Evolutionary conservation across 2,888 invertebrate species (phyloP).

Genomic region (Tachina fera): DNA sequence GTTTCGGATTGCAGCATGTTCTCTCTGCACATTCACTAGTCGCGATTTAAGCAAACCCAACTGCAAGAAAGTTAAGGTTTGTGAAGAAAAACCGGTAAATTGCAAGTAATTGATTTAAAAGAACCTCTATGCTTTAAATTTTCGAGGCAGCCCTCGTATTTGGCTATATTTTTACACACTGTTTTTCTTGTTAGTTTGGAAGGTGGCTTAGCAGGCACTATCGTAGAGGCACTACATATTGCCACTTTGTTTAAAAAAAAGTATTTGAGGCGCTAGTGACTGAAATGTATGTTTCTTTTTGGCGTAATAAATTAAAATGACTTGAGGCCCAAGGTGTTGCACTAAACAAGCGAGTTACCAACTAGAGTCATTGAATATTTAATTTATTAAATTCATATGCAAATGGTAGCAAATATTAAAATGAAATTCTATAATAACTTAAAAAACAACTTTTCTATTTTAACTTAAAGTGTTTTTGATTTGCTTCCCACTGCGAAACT

Average conservation of each 20-base stretch:
- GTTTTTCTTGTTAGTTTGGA: not conserved
- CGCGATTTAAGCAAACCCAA: too few species aligned
- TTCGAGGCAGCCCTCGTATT: not conserved
- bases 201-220: constrained; percentile 25
- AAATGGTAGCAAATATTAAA: not conserved
- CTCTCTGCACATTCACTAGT: too few species aligned
- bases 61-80: too few species aligned
- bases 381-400: not conserved
- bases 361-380: not conserved
- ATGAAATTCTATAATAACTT: too few species aligned
- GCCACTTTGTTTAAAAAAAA: constrained; percentile 27
- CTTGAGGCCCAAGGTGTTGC: not conserved
- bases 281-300: constrained; percentile 5
- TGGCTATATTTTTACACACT: too few species aligned
- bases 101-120: too few species aligned
- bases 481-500: constrained; percentile 26
- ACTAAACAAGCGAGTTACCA: not conserved
- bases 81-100: too few species aligned
- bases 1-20: too few species aligned
- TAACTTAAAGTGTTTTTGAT: not conserved
- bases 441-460: too few species aligned
- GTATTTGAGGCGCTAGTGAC: not conserved
- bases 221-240: not conserved
- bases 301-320: constrained; percentile 9
- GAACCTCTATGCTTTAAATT: too few species aligned